Evolutionary conservation across 2,797 vertebrate genomes (phyloP).

Genomic region (Melopsittacus undulatus): DNA sequence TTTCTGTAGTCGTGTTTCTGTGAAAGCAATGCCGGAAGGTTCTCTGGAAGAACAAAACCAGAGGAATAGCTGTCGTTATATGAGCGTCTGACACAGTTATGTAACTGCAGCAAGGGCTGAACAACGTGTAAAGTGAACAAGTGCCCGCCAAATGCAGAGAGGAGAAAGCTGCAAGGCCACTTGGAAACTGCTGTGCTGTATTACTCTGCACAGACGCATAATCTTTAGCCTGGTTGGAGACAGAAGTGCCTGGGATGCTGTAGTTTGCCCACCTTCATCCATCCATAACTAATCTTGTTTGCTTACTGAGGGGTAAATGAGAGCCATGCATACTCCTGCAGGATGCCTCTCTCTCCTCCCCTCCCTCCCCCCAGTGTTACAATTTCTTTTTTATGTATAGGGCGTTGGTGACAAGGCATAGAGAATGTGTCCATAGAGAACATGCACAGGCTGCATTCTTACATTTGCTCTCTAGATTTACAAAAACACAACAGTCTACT

Average conservation of each 20-base stretch:
- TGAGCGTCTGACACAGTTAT: neutral
- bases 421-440: neutral
- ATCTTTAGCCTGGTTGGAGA: constrained; percentile 1
- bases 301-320: neutral
- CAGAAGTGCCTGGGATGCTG: neutral
- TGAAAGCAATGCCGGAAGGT: constrained; percentile 1
- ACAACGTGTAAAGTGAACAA: constrained; percentile 6
- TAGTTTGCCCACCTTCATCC: neutral
- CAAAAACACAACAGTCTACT: neutral
- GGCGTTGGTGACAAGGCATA: neutral
- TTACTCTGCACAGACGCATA: fast-evolving
- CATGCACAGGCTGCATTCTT: neutral
- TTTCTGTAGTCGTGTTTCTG: neutral
- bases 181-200: constrained; percentile 5
- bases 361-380: neutral
- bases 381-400: neutral
- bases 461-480: neutral
- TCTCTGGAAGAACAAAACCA: constrained; percentile 14
- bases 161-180: neutral
- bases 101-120: constrained; percentile 33
- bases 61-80: neutral
- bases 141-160: neutral
- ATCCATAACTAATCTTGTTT: neutral
- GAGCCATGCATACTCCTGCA: neutral
- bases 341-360: neutral